Percentiles rank a stretch among this genome's conserved stretches.
phyloP scores from a whole-genome alignment of 2,113 vertebrate genomes.

The Struthidea cinerea region DNA sequence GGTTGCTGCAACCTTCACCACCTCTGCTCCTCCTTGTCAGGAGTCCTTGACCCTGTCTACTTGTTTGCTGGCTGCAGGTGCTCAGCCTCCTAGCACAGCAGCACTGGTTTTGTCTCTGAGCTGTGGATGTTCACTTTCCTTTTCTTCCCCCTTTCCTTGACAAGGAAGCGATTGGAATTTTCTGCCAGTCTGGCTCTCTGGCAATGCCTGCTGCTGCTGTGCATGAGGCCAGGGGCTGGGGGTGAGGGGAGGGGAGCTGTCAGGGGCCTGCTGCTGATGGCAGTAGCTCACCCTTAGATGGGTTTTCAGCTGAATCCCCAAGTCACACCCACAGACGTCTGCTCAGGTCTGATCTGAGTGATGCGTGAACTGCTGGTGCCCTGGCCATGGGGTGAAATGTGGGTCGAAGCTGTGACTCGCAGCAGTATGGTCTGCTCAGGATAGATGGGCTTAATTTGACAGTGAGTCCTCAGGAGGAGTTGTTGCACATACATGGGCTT shows the following conservation, averaged over 20 bases:
- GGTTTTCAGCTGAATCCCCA: background rate
- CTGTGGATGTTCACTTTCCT: background rate
- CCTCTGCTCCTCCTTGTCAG: background rate
- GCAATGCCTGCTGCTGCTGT: background rate
- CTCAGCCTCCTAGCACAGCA: background rate
- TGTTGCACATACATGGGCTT: background rate
- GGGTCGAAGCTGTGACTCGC: background rate
- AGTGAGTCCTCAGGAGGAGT: rapidly evolving
- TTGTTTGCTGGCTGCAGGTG: background rate
- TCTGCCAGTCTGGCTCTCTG: background rate
- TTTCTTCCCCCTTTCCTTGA: background rate
- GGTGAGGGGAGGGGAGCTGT: rapidly evolving
- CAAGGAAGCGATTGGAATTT: rapidly evolving
- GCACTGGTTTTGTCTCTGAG: background rate
- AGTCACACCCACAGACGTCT: background rate
- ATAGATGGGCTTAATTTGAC: background rate
- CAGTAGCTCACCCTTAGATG: background rate
- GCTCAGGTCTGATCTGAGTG: background rate
- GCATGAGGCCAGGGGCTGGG: background rate
- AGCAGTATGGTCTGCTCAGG: background rate
- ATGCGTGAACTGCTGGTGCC: background rate
- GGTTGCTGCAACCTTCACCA: background rate
- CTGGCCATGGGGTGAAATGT: rapidly evolving
- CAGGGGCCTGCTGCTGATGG: rapidly evolving
- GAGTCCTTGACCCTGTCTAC: background rate